Base-by-base conservation (phyloP, 2,797 vertebrate species). In the Alcedo atthis region DNA sequence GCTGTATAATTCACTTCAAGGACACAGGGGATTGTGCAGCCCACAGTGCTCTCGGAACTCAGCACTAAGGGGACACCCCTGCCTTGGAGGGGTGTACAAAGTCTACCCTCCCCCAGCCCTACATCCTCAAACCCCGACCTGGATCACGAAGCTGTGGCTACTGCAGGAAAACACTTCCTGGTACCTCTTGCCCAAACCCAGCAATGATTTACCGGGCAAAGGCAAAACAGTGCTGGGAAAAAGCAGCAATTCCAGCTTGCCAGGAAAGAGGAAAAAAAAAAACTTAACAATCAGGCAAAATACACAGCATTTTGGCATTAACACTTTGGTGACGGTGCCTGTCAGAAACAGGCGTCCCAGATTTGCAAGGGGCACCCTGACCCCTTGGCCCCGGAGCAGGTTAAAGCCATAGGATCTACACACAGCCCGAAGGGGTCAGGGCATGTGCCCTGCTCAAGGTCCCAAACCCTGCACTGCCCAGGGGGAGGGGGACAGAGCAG, bases 171-270 rank as follows among this genome's bases (percentile, higher is more conserved):
- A 25, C 35, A 8, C 57, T 93, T 90, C 89, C 92, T 63, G 71
- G 19, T 76, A 43, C 57, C 14, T 79, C 68, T 48, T 45, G 45
- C 62, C 81, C 61, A 49, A 83, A 43, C 14, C 54, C 68, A 26
- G 79, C 84, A 77, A 63, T 82, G 73, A 89, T 92, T 92, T 93
- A 90, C 85, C 63, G 53, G 57, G 68, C 43, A 58, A 92, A 76
- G 5, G 5, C 57, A n/a, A 46, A 55, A 8, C 63, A 16, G n/a
- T 58, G 81, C 90, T 80, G 64, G 85, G 79, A 92, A 89, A 82
- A 82, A 42, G 57, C 75, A 51, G 74, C 49, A 13, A 6, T 63
- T 68, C 30, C 63, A 64, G 62, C 54, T 89, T 12, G 5, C 63
- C 26, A 5, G 35, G 11, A 42, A 55, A 42, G 43, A 18, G 13